Evolutionary conservation across 2,113 vertebrate genomes (phyloP).

Genomic region (Lophotis ruficrista): DNA sequence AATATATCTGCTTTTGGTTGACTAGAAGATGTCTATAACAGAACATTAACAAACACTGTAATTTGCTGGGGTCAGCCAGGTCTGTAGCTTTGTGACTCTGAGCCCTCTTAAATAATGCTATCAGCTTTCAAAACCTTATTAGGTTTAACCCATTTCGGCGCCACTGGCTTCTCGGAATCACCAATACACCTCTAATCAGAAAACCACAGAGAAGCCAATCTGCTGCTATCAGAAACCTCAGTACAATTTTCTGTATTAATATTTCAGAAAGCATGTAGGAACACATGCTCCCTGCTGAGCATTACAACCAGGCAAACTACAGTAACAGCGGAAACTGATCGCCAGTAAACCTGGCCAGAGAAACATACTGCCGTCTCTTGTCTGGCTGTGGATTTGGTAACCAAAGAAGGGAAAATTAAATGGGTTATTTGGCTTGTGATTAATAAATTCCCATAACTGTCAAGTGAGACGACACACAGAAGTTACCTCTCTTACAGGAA

Average conservation of each 20-base stretch:
- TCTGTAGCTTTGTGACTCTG: constrained; percentile 71
- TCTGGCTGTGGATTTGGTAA: constrained; percentile 65
- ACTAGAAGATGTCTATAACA: constrained; percentile 74
- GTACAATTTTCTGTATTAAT: constrained; percentile 89
- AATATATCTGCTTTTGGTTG: constrained; percentile 75
- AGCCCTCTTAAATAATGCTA: constrained; percentile 81
- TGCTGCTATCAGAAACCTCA: constrained; percentile 85
- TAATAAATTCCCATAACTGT: constrained; percentile 77
- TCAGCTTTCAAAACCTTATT: constrained; percentile 90
- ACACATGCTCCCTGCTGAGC: constrained; percentile 81
- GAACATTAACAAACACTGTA: constrained; percentile 78
- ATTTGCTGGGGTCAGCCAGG: constrained; percentile 75
- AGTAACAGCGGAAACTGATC: constrained; percentile 55
- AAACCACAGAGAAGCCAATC: constrained; percentile 85
- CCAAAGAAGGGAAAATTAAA: constrained; percentile 70
- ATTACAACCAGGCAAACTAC: constrained; percentile 71
- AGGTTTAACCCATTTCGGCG: constrained; percentile 86
- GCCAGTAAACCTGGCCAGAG: constrained; percentile 24
- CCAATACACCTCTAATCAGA: constrained; percentile 80
- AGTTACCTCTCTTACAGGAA: constrained; percentile 66
- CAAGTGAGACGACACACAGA: constrained; percentile 12
- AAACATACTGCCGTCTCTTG: constrained; percentile 40
- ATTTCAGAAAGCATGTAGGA: constrained; percentile 85
- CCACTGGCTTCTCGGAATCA: constrained; percentile 88
- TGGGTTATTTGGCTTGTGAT: constrained; percentile 65